These are phyloP conservation scores for Melipona bicolor DNA, from an alignment of 2,888 invertebrate genomes.

Conservation along the genomic window DNA sequence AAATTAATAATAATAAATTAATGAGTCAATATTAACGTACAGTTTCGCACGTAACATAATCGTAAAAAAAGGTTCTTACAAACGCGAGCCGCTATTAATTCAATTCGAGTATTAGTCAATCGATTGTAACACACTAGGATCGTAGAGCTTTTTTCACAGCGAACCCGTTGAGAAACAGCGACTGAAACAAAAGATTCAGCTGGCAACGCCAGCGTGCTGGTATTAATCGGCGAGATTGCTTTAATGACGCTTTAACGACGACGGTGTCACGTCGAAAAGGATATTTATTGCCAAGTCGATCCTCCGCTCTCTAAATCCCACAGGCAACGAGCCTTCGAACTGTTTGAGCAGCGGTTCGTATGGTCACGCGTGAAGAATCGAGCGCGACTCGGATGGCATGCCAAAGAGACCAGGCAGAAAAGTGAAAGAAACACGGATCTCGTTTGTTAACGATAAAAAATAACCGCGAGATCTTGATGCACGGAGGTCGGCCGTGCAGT, in stretches of 20 bases:
- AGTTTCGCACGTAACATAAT: no score
- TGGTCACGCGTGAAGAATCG: conserved; percentile 10
- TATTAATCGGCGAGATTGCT: conserved; percentile 71
- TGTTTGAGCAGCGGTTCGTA: conserved; percentile 32
- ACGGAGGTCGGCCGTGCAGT: background rate
- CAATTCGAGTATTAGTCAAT: background rate
- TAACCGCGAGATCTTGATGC: background rate
- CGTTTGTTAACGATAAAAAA: conserved; percentile 1
- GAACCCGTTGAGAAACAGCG: conserved; percentile 23
- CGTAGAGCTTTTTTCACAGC: background rate
- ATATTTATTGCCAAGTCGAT: conserved; percentile 54
- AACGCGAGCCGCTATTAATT: background rate
- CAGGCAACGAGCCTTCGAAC: background rate
- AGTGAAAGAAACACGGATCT: background rate
- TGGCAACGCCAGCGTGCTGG: conserved; percentile 64
- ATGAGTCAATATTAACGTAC: no score
- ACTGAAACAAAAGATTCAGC: conserved; percentile 13
- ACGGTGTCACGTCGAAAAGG: background rate
- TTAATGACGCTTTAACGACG: conserved; percentile 73
- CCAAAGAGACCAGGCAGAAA: background rate
- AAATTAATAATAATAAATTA: no score
- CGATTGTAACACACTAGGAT: background rate
- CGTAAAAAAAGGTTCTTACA: no score
- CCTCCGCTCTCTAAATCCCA: conserved; percentile 29
- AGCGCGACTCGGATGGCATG: background rate